These are phyloP conservation scores for Macaca mulatta DNA, from an alignment of 2,113 vertebrate genomes.

Conservation along the genomic window DNA sequence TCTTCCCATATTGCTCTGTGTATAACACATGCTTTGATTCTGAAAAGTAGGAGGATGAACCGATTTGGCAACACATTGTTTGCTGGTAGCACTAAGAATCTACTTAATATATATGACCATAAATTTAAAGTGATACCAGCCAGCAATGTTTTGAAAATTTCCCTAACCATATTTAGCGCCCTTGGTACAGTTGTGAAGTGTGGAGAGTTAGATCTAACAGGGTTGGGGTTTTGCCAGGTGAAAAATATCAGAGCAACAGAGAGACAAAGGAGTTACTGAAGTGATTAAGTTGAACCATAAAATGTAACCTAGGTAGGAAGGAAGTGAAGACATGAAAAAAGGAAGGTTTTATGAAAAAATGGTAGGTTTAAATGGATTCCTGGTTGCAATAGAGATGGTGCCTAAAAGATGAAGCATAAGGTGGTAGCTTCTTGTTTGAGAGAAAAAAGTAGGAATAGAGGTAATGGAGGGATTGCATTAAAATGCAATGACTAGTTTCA, in stretches of 20 bases:
- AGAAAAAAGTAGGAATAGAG: neutral
- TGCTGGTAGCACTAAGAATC: neutral
- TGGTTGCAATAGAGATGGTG: neutral
- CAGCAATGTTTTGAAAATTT: neutral
- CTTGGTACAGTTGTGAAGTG: neutral
- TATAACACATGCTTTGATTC: neutral
- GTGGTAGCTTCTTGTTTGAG: neutral
- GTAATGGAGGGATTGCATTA: neutral
- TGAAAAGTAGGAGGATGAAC: neutral
- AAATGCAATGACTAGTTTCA: neutral
- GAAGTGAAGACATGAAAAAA: neutral
- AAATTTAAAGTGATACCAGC: neutral
- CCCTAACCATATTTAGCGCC: neutral
- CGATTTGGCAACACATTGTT: neutral
- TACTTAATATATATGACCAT: neutral
- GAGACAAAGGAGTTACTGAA: neutral
- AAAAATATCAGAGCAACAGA: neutral
- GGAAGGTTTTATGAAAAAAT: neutral
- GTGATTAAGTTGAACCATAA: neutral
- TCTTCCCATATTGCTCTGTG: neutral
- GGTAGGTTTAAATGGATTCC: neutral
- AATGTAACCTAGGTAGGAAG: neutral
- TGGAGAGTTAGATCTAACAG: neutral
- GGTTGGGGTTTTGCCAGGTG: neutral
- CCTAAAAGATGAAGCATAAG: neutral